Evolutionary conservation across 2,113 vertebrate genomes (phyloP).

Genomic region (Atractosteus spatula): DNA sequence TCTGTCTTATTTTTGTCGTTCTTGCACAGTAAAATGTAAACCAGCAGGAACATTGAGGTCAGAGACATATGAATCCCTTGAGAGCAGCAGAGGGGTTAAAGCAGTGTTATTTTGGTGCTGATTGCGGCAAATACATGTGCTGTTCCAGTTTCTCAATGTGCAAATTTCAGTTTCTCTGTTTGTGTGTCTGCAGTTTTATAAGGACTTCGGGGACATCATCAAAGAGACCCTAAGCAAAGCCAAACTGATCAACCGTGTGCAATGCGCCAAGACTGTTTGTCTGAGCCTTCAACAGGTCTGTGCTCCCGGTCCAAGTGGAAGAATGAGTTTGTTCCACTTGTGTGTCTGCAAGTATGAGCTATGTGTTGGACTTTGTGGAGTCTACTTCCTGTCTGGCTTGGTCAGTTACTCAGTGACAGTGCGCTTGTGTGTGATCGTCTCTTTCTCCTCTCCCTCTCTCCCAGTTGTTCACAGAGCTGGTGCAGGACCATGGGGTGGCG

Average conservation of each 20-base stretch:
- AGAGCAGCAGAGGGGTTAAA: too few species aligned
- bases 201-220: conserved; percentile 86
- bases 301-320: not conserved
- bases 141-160: too few species aligned
- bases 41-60: too few species aligned
- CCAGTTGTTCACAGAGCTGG: conserved; percentile 62
- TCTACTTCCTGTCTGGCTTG: not conserved
- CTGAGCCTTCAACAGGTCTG: conserved; percentile 83
- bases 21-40: too few species aligned
- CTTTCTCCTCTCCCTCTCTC: not conserved
- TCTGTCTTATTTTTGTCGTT: too few species aligned
- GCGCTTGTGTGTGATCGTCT: conserved; percentile 5
- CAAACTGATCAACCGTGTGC: conserved; percentile 67
- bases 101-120: too few species aligned
- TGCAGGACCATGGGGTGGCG: conserved; percentile 47
- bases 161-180: not conserved
- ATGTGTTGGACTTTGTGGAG: not conserved
- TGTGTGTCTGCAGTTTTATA: conserved; percentile 66
- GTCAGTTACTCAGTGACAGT: not conserved
- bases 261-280: conserved; percentile 75
- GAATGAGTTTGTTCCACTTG: not conserved
- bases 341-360: not conserved
- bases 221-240: conserved; percentile 76
- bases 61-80: too few species aligned
- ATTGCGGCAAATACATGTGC: too few species aligned